Evolutionary conservation across 2,888 invertebrate species (phyloP), one percentile per base, ranked within the genome.

Genomic region (Lasioglossum morio): DNA sequence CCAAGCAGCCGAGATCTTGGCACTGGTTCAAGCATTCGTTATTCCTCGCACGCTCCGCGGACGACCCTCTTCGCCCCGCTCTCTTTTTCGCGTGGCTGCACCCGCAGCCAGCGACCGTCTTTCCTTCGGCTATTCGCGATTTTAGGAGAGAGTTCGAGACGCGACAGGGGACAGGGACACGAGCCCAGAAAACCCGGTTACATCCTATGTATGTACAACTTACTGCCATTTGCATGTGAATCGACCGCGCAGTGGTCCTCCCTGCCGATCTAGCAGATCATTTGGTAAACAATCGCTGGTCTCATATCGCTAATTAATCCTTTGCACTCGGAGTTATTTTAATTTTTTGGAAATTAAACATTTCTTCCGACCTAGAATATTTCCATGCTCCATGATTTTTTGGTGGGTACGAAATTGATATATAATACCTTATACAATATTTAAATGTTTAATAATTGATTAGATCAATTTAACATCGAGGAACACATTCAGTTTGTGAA

Each of bases 1-100:
- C 27, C 60, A 78, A 69, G 77, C 81, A 23, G 69, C 78, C 79
- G 90, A 93, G 89, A 89, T 92, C 91, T 92, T 93, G 94, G 93
- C 93, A 93, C 90, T 81, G 83, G 90, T 92, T 93, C 93, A 94
- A 93, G 91, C 89, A 92, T 92, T 92, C 91, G 90, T 76, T 88
- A 86, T 89, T 86, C 86, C 73, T 60, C 77, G 46, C 69, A 37
- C 69, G 69, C 37, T 70, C 37, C 40, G 37, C n/a, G 69, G 12
- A 23, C n/a, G 40, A 12, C 69, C n/a, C 72, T 75, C 82, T 70
- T 63, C 70, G 37, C 77, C 60, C 77, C 76, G 69, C 57, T 27
- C 16, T 37, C 78, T 83, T 82, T 81, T 84, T 88, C 79, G 69
- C 77, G 72, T 57, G 66, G 75, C 74, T 19, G 37, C 75, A 48